These are phyloP conservation scores for Strix uralensis DNA, from an alignment of 2,113 vertebrate species.

Conservation along the genomic window DNA sequence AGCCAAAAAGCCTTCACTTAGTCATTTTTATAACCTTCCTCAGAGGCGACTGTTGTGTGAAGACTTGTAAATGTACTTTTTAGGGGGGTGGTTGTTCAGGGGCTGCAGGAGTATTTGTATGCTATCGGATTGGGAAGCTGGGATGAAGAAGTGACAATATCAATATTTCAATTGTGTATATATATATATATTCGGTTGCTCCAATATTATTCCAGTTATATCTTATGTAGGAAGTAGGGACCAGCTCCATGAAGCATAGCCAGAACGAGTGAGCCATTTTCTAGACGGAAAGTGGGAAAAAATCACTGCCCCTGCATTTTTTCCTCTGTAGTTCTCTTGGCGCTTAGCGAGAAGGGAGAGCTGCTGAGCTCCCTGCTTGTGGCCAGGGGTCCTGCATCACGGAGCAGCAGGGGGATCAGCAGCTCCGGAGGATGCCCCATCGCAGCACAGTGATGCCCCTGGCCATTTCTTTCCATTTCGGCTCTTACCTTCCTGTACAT, in stretches of 20 bases:
- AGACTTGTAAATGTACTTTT: rapidly evolving
- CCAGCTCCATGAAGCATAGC: not conserved
- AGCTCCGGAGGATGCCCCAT: not conserved
- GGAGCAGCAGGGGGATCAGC: not conserved
- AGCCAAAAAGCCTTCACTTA: not conserved
- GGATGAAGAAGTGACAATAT: not conserved
- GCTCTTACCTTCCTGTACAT: not conserved
- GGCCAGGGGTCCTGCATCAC: not conserved
- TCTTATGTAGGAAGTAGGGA: not conserved
- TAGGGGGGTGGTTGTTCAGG: rapidly evolving
- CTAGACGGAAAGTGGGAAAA: not conserved
- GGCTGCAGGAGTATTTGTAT: not conserved
- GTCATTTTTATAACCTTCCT: rapidly evolving
- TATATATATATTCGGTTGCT: not conserved
- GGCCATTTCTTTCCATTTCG: not conserved
- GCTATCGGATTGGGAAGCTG: not conserved
- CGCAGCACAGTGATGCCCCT: rapidly evolving
- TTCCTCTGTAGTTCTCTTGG: no score
- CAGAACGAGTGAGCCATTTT: not conserved
- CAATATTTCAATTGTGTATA: rapidly evolving
- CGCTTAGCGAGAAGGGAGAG: not conserved
- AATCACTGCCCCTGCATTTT: rapidly evolving
- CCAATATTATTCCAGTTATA: no score
- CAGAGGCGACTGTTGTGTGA: rapidly evolving
- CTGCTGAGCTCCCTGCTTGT: not conserved